These are phyloP conservation scores for Schizopygopsis pylzovi DNA, from an alignment of 2,797 vertebrate genomes.

Conservation along the genomic window DNA sequence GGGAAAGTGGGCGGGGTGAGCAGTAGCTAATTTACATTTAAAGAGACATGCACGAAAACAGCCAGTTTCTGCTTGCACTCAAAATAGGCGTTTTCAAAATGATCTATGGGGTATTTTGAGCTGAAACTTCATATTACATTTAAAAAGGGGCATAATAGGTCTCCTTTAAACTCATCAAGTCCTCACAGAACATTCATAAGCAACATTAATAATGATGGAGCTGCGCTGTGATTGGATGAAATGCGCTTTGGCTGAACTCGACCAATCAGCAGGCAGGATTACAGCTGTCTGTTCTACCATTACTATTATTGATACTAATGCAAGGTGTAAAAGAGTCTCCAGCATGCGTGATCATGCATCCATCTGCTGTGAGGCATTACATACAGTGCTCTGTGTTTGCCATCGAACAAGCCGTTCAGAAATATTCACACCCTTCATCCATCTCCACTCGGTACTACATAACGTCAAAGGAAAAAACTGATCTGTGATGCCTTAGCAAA, in stretches of 20 bases:
- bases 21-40: too few species aligned
- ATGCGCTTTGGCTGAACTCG: neutral
- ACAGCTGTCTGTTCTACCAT: neutral
- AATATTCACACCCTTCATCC: neutral
- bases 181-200: neutral
- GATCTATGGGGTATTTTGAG: too few species aligned
- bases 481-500: neutral
- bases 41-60: too few species aligned
- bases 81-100: too few species aligned
- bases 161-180: too few species aligned
- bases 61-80: too few species aligned
- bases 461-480: neutral
- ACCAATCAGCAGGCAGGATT: neutral
- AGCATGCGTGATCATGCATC: too few species aligned
- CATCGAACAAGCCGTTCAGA: too few species aligned
- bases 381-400: neutral
- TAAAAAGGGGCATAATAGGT: too few species aligned
- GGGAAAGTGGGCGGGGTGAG: too few species aligned
- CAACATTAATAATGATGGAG: neutral
- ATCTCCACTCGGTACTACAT: neutral
- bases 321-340: too few species aligned
- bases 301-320: neutral
- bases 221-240: neutral
- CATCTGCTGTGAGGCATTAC: neutral
- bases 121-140: too few species aligned